Evolutionary conservation across 2,797 vertebrate genomes (phyloP).

Genomic region (Dermochelys coriacea): DNA sequence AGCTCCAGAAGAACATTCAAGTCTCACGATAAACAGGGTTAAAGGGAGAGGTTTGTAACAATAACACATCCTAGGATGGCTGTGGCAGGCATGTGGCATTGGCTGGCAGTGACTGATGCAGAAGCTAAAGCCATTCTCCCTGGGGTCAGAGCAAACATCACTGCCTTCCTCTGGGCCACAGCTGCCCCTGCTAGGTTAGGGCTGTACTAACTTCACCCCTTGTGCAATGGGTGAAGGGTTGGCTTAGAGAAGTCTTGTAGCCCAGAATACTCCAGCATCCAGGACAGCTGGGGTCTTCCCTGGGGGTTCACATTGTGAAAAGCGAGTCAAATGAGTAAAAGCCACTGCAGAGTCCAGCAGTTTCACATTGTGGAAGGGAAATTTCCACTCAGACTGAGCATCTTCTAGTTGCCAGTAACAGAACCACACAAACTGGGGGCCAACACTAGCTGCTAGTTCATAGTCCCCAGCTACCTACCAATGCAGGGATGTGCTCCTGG

Average conservation of each 20-base stretch:
- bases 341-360: background rate
- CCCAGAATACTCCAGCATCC: background rate
- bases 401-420: background rate
- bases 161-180: background rate
- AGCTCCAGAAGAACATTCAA: background rate
- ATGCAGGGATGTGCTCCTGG: background rate
- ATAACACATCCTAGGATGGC: background rate
- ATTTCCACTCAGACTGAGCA: background rate
- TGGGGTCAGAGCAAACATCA: background rate
- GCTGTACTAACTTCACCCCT: too few relatives aligned
- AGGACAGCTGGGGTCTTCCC: background rate
- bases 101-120: background rate
- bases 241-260: background rate
- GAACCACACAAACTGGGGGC: background rate
- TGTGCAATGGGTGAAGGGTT: too few relatives aligned
- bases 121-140: background rate
- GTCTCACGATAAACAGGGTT: background rate
- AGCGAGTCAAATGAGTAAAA: background rate
- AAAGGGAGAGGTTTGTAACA: background rate
- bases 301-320: background rate
- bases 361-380: background rate
- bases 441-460: background rate
- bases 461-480: background rate
- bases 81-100: background rate
- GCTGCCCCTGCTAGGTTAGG: background rate